phyloP scores from a whole-genome alignment of 2,888 invertebrate species.

The Nemoura dubitans region DNA sequence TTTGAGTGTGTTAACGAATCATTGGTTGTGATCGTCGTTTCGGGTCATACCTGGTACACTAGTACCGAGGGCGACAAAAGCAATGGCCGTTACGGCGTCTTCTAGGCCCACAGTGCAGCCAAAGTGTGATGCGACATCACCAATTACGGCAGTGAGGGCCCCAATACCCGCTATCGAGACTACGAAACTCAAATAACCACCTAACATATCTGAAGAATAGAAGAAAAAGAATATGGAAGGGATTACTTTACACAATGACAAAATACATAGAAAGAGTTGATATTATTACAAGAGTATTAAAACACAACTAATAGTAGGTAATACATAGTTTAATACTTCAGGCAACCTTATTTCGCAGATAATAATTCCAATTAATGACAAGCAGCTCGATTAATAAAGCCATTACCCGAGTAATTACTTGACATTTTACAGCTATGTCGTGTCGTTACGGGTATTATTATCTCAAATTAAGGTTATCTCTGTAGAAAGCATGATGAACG shows the following conservation, averaged over 20 bases:
- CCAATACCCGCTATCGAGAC: constrained; percentile 67
- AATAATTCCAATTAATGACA: background rate
- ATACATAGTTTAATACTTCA: background rate
- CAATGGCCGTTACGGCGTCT: constrained; percentile 70
- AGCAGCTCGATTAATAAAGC: constrained; percentile 13
- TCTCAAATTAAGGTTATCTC: background rate
- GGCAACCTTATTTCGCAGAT: background rate
- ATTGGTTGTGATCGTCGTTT: background rate
- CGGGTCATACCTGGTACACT: constrained; percentile 64
- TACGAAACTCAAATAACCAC: constrained; percentile 51
- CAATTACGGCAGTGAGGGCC: constrained; percentile 68
- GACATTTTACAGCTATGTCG: constrained; percentile 14
- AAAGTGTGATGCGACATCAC: constrained; percentile 69
- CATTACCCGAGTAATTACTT: constrained; percentile 1
- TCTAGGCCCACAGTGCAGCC: constrained; percentile 70
- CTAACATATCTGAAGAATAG: constrained; percentile 49
- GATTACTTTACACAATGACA: constrained; percentile 7
- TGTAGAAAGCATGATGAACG: background rate
- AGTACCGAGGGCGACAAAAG: constrained; percentile 71
- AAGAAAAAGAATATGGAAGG: constrained; percentile 40
- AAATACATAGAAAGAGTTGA: constrained; percentile 16
- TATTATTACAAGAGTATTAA: constrained; percentile 2
- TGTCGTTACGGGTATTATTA: background rate
- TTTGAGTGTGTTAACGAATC: background rate
- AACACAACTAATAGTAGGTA: constrained; percentile 15